Conservation (phyloP, 35 echinoderm and acorn worm genomes). For the Nesometra sesokonis region DNA sequence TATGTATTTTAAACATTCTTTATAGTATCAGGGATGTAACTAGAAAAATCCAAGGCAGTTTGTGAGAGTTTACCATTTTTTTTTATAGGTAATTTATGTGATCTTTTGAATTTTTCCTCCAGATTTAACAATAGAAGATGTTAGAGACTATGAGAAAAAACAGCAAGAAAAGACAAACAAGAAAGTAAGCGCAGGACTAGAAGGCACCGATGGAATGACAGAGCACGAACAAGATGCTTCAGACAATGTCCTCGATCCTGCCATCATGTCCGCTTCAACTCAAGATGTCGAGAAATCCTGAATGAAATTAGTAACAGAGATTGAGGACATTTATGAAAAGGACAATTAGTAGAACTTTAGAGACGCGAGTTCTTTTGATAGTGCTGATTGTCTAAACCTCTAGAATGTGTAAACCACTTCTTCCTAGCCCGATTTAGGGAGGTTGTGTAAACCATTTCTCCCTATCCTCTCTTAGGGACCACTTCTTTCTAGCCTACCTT, state of each 20-base stretch:
- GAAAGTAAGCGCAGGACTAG: slow-evolving; percentile 59
- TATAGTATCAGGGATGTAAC: no score
- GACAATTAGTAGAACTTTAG: no score
- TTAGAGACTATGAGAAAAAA: slow-evolving; percentile 64
- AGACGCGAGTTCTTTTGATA: no score
- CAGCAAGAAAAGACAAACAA: slow-evolving; percentile 70
- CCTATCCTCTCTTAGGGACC: no score
- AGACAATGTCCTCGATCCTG: neutral
- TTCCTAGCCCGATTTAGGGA: no score
- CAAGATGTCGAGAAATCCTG: neutral
- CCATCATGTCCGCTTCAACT: neutral
- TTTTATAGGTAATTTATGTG: neutral
- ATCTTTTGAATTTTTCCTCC: neutral
- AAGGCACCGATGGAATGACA: slow-evolving; percentile 32
- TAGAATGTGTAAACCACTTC: no score
- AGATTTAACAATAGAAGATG: slow-evolving; percentile 86
- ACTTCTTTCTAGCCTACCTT: no score
- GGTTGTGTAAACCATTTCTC: no score
- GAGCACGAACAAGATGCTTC: neutral
- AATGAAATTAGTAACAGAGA: neutral
- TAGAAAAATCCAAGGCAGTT: no score
- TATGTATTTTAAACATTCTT: no score
- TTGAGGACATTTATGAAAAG: no score
- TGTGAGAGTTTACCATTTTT: slow-evolving; percentile 7
- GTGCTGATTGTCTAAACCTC: no score